These are phyloP conservation scores for Hippocampus barbouri DNA, from an alignment of 2,113 vertebrate genomes.

Conservation along the genomic window DNA sequence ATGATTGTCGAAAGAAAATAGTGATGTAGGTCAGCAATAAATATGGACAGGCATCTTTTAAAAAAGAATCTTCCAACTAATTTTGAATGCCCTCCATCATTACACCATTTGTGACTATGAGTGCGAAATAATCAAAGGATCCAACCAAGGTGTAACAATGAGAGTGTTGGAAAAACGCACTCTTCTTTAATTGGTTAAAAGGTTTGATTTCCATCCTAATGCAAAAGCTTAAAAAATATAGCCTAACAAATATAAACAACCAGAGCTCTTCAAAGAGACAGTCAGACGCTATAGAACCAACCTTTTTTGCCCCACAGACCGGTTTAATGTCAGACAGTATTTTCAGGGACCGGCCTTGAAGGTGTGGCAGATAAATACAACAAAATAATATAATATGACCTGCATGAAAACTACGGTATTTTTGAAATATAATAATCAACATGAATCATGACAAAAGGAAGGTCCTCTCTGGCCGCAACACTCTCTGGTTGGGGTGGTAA, in stretches of 20 bases:
- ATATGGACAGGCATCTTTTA: slow-evolving; percentile 44
- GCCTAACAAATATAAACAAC: neutral
- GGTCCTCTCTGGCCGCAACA: no score
- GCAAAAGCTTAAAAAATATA: slow-evolving; percentile 20
- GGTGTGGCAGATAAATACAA: no score
- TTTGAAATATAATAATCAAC: no score
- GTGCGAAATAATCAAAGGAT: neutral
- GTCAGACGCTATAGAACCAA: slow-evolving; percentile 15
- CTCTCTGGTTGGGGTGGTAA: no score
- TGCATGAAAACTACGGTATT: no score
- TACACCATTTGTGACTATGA: slow-evolving; percentile 23
- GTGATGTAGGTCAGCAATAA: slow-evolving; percentile 61
- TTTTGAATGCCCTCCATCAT: slow-evolving; percentile 54
- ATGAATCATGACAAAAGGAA: no score
- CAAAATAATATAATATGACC: no score
- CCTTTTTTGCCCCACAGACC: no score
- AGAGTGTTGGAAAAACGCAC: neutral
- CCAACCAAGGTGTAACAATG: neutral
- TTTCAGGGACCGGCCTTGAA: no score
- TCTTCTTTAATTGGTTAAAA: neutral
- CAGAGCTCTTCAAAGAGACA: slow-evolving; percentile 31
- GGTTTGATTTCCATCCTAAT: neutral
- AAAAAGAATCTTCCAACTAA: slow-evolving; percentile 46
- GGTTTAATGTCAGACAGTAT: no score
- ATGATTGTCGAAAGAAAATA: slow-evolving; percentile 64